Percentiles rank a stretch among this genome's conserved stretches.
Evolutionary conservation across 30 jellyfish, hydroid and myxozoan species (phyloP).

Genomic region (Cassiopea xamachana): DNA sequence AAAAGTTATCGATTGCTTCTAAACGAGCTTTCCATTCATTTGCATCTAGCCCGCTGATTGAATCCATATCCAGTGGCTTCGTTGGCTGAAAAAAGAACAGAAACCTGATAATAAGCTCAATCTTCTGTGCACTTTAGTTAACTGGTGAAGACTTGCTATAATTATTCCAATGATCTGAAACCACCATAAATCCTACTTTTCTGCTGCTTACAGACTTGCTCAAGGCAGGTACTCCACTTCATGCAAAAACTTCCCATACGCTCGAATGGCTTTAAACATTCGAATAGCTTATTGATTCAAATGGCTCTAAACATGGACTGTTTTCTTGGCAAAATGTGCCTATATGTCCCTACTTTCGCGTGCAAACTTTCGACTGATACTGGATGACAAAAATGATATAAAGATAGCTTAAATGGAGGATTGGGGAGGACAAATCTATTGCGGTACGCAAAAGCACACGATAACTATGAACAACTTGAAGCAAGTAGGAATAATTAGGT

Average conservation of each 20-base stretch:
- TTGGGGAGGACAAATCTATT: background rate
- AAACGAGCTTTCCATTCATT: slow-evolving; percentile 91
- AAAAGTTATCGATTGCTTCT: slow-evolving; percentile 84
- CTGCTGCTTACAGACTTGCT: no score
- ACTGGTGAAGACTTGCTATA: no score
- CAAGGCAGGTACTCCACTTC: no score
- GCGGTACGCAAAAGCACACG: background rate
- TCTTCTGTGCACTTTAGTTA: no score
- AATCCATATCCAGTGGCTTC: slow-evolving; percentile 66
- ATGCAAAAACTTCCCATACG: background rate
- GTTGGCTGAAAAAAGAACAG: slow-evolving; percentile 32
- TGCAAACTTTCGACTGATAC: no score
- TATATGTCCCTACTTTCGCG: no score
- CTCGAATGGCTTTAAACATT: background rate
- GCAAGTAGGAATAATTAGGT: background rate
- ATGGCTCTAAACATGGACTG: no score
- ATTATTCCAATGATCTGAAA: no score
- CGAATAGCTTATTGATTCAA: background rate
- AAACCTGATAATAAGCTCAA: background rate
- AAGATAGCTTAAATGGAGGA: no score
- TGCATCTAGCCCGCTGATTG: slow-evolving; percentile 72
- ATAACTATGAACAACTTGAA: background rate
- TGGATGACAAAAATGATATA: no score
- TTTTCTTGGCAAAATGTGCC: no score
- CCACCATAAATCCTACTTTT: no score